phyloP scores from a whole-genome alignment of 2,113 vertebrate species.

The Hemicordylus capensis region DNA sequence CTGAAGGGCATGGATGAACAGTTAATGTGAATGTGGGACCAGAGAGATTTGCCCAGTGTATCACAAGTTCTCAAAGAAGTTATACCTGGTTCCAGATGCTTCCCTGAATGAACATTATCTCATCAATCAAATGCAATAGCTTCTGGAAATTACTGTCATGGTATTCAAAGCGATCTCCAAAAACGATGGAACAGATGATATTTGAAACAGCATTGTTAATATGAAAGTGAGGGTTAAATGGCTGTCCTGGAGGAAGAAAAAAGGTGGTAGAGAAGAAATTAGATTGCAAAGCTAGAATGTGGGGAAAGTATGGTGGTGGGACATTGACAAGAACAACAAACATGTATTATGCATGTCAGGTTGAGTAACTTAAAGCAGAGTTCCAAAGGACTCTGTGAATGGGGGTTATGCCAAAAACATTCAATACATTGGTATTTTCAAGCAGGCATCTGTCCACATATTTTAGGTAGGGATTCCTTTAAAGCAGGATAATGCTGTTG shows the following conservation, averaged over 20 bases:
- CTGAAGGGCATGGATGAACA: no score
- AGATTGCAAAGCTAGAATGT: neutral
- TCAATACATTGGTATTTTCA: neutral
- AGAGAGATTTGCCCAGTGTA: no score
- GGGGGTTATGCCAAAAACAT: neutral
- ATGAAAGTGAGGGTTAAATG: constrained; percentile 77
- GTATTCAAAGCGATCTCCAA: constrained; percentile 89
- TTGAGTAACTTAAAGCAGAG: neutral
- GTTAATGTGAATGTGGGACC: no score
- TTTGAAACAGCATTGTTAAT: constrained; percentile 84
- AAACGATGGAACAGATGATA: constrained; percentile 84
- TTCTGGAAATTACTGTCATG: constrained; percentile 79
- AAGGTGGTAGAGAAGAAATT: neutral
- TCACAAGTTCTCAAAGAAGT: neutral
- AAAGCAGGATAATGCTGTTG: no score
- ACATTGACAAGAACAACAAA: neutral
- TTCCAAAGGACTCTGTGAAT: neutral
- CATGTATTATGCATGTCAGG: neutral
- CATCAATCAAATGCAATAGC: constrained; percentile 79
- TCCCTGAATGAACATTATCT: constrained; percentile 63
- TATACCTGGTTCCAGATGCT: constrained; percentile 70
- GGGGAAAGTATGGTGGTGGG: neutral
- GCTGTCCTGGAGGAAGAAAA: constrained; percentile 69
- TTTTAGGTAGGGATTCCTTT: neutral
- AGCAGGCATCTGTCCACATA: neutral